Evolutionary conservation across 2,113 vertebrate species (phyloP), one percentile per base, ranked within the genome.

Genomic region (Serinus canaria): DNA sequence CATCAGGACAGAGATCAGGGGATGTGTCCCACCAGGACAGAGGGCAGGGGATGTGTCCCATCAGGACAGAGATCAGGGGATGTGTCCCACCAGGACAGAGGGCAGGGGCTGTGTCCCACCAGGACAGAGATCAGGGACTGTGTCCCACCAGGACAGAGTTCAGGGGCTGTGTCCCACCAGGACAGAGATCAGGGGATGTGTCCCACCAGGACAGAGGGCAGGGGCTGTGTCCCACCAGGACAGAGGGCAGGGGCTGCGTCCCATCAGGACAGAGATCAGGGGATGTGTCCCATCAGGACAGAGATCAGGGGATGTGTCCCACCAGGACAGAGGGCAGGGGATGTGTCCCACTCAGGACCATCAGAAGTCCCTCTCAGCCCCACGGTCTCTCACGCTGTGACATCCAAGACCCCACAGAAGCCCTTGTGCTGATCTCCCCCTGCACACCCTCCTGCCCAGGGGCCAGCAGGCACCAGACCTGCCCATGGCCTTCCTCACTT

Each of bases 331-430:
- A 11, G 37, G 3, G 2, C 60, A 15, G 27, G 22, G 35, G 19
- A 30, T 6, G 11, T 43, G 50, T 25, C 63, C 41, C 4, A 0
- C 63, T 58, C n/a, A 5, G 58, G 39, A 35, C 49, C 16, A 2
- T 0, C 56, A 2, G 4, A 3, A 15, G 11, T 50, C 23, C 7
- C 0, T 1, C 1, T 44, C 84, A 58, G 31, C 76, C 46, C 70
- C 3, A 11, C 4, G 35, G 30, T 33, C 15, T 47, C 13, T 43
- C 11, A 0, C 19, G 1, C 44, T 2, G n/a, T 6, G 69, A 15
- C 47, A 30, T 8, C 58, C 39, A 20, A 47, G 44, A 31, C 31
- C 46, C 56, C 77, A 37, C 20, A 9, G 7, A 27, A 24, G 37
- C 25, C 31, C 33, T 19, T 1, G 5, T 44, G 69, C 23, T 22